Evolutionary conservation across 2,888 invertebrate genomes (phyloP).

Genomic region (Lacanobia oleracea): DNA sequence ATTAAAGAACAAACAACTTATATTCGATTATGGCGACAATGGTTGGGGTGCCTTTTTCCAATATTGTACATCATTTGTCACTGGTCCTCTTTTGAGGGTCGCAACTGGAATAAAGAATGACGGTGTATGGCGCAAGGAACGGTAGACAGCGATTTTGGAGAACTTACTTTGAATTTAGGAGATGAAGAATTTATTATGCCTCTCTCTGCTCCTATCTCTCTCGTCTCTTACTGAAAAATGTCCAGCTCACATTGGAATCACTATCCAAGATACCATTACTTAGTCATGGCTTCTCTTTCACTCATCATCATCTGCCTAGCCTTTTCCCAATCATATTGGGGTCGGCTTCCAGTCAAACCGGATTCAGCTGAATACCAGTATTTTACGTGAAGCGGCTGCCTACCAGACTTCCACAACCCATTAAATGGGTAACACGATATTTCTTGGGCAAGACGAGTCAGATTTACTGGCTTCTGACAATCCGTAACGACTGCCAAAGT

Average conservation of each 20-base stretch:
- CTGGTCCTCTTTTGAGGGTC: constrained; percentile 78
- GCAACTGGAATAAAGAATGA: constrained; percentile 79
- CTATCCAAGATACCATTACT: background rate
- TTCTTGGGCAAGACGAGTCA: no score
- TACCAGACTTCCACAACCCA: no score
- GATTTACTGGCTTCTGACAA: no score
- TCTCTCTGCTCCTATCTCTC: no score
- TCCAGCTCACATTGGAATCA: background rate
- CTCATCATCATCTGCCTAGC: no score
- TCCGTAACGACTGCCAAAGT: no score
- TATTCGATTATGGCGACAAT: constrained; percentile 77
- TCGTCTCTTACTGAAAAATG: background rate
- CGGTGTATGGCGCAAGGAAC: constrained; percentile 55
- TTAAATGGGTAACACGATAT: no score
- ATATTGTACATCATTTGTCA: constrained; percentile 88
- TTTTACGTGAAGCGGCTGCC: no score
- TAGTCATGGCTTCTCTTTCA: background rate
- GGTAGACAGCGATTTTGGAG: constrained; percentile 43
- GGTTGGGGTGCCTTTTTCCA: constrained; percentile 80
- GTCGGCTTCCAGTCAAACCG: no score
- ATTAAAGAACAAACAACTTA: constrained; percentile 74
- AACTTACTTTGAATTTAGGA: background rate
- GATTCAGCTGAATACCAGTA: no score
- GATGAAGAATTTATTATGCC: background rate
- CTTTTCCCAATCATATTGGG: no score